Percentiles rank a stretch among this genome's conserved stretches.
These are phyloP conservation scores for Naso thynnoides DNA, from an alignment of 2,797 vertebrate genomes.

Conservation along the genomic window DNA sequence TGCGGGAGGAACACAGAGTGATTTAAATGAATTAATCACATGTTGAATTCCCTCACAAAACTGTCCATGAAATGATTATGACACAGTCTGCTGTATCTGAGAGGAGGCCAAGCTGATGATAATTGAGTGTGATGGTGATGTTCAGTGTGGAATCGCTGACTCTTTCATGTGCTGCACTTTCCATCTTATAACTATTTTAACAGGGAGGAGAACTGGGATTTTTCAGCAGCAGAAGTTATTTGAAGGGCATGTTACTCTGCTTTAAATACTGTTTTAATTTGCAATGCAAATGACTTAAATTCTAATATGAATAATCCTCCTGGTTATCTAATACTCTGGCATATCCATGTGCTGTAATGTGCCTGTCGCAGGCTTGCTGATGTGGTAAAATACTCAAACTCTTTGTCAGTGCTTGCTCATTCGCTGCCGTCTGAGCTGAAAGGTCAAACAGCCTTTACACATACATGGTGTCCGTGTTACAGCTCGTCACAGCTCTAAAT, in stretches of 20 bases:
- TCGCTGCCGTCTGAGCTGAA: slow-evolving; percentile 10
- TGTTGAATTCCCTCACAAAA: slow-evolving; percentile 48
- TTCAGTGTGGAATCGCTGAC: slow-evolving; percentile 30
- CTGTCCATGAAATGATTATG: slow-evolving; percentile 68
- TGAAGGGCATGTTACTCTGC: slow-evolving; percentile 79
- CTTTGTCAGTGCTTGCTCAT: slow-evolving; percentile 18
- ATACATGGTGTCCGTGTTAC: slow-evolving; percentile 4
- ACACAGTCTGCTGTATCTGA: slow-evolving; percentile 48
- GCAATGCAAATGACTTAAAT: slow-evolving; percentile 78
- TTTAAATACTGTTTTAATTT: slow-evolving; percentile 78
- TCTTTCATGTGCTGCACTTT: slow-evolving; percentile 60
- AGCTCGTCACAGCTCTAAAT: background rate
- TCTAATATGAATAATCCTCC: slow-evolving; percentile 79
- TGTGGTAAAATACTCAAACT: slow-evolving; percentile 10
- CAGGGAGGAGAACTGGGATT: slow-evolving; percentile 59
- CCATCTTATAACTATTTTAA: slow-evolving; percentile 67
- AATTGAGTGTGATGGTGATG: slow-evolving; percentile 55
- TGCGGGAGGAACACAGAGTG: slow-evolving; percentile 31
- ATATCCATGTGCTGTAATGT: slow-evolving; percentile 41
- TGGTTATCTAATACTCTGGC: slow-evolving; percentile 67
- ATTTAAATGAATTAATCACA: slow-evolving; percentile 56
- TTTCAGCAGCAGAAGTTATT: slow-evolving; percentile 79
- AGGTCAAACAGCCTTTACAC: slow-evolving; percentile 35
- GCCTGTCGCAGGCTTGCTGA: slow-evolving; percentile 23
- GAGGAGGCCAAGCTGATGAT: slow-evolving; percentile 35